Evolutionary conservation across 2,888 invertebrate genomes (phyloP), one percentile per base, ranked within the genome.

Genomic region (Mythimna lalbum): DNA sequence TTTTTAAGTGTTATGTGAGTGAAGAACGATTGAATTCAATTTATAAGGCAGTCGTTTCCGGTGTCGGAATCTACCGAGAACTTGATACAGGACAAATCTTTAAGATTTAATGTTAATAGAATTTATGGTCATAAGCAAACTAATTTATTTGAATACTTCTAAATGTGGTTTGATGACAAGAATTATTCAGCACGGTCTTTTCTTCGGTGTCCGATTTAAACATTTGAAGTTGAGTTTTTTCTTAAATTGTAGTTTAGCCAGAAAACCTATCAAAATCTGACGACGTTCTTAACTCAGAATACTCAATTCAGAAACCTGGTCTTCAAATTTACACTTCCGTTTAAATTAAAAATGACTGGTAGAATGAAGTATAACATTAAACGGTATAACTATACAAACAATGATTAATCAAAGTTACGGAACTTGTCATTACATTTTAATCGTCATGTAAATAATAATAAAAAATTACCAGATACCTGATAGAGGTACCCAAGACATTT

Each of bases 1-100:
- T 73, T 86, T 85, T 85, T 75, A 81, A 80, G 70, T 73, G 64
- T 78, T 69, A 76, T 78, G 56, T 75, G 60, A 69, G 55, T 66
- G 61, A 71, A 73, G 66, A 74, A 78, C 71, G 71, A 78, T 78
- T 82, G 39, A 69, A 73, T 63, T 73, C n/a, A 63, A 72, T 85
- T 61, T 61, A 63, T 75, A 65, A 60, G 49, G 71, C 36, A 74
- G 60, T 76, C 70, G 59, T 83, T 75, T 78, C 82, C 81, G 74
- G 63, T 70, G 56, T 59, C 62, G 43, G 56, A 65, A 65, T 60
- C 33, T 19, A 7, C 47, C 62, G 47, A 59, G 31, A 55, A 55
- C 56, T 63, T 39, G n/a, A 60, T 59, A 57, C 36, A 47, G 47
- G 31, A 55, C 53, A 27, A 59, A 49, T 59, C 27, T 69, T 63